phyloP scores from a whole-genome alignment of 2,113 vertebrate genomes.

The Stomatorhinus ivindoensis region DNA sequence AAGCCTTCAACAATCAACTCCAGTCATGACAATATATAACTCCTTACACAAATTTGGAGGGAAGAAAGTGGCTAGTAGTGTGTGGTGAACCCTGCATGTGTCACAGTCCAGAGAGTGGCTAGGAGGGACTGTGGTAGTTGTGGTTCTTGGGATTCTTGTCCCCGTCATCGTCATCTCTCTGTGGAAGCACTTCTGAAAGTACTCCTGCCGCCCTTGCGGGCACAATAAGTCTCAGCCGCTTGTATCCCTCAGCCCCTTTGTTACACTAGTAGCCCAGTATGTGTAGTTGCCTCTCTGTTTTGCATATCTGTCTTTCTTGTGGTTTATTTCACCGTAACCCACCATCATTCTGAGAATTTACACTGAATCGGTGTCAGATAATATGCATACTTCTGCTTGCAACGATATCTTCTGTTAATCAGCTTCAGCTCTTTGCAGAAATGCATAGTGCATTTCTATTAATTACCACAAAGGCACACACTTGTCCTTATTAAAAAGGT shows the following conservation, averaged over 20 bases:
- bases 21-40: background rate
- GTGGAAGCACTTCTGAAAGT: slow-evolving; percentile 47
- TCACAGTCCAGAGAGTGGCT: slow-evolving; percentile 41
- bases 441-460: background rate
- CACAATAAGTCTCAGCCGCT: slow-evolving; percentile 11
- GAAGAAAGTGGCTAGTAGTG: background rate
- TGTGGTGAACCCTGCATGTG: background rate
- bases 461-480: background rate
- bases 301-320: background rate
- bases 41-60: background rate
- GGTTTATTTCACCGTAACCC: background rate
- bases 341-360: background rate
- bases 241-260: background rate
- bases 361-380: background rate
- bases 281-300: background rate
- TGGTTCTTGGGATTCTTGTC: slow-evolving; percentile 50
- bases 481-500: background rate
- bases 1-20: background rate
- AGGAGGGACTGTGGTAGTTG: slow-evolving; percentile 39
- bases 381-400: background rate
- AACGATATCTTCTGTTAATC: background rate
- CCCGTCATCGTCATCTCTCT: slow-evolving; percentile 37
- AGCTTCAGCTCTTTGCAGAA: background rate
- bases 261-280: background rate
- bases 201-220: slow-evolving; percentile 17